These are phyloP conservation scores for Craterocephalus amniculus DNA, from an alignment of 2,797 vertebrate genomes.

Conservation along the genomic window DNA sequence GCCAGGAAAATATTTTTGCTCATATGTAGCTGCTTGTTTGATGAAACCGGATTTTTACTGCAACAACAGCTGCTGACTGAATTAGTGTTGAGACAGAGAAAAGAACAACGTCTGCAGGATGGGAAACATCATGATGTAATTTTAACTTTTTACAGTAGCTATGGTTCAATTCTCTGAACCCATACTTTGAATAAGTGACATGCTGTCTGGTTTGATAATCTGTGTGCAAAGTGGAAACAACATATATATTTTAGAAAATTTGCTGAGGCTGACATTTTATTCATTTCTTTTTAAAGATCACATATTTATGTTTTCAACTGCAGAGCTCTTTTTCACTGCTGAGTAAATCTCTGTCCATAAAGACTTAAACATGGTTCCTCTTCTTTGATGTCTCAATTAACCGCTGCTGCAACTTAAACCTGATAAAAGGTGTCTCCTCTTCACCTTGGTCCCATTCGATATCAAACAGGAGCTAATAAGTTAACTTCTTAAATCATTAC, in stretches of 20 bases:
- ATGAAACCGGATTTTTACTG: slow-evolving; percentile 28
- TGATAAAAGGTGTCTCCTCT: slow-evolving; percentile 31
- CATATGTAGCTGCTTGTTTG: slow-evolving; percentile 40
- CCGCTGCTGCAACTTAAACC: slow-evolving; percentile 21
- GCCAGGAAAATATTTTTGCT: slow-evolving; percentile 61
- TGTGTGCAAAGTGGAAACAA: slow-evolving; percentile 33
- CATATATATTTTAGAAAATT: slow-evolving; percentile 25
- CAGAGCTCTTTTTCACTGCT: slow-evolving; percentile 27
- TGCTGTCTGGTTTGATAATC: slow-evolving; percentile 28
- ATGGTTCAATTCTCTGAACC: slow-evolving; percentile 26
- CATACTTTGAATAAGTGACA: slow-evolving; percentile 3
- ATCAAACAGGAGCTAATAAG: slow-evolving; percentile 26
- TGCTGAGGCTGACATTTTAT: slow-evolving; percentile 10
- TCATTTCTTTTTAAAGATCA: too few species aligned
- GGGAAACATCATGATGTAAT: not conserved
- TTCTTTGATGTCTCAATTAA: slow-evolving; percentile 26
- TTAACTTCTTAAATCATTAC: slow-evolving; percentile 15
- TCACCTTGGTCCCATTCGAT: slow-evolving; percentile 26
- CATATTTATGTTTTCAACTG: too few species aligned
- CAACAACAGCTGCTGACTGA: slow-evolving; percentile 55
- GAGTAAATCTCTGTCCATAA: slow-evolving; percentile 10
- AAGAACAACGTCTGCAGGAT: slow-evolving; percentile 24
- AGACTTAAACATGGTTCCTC: slow-evolving; percentile 17
- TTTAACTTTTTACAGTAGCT: slow-evolving; percentile 4
- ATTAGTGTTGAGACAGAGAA: slow-evolving; percentile 24